Conservation (phyloP, 1,140 invertebrate genomes). For the Lamellibrachia luymesi region DNA sequence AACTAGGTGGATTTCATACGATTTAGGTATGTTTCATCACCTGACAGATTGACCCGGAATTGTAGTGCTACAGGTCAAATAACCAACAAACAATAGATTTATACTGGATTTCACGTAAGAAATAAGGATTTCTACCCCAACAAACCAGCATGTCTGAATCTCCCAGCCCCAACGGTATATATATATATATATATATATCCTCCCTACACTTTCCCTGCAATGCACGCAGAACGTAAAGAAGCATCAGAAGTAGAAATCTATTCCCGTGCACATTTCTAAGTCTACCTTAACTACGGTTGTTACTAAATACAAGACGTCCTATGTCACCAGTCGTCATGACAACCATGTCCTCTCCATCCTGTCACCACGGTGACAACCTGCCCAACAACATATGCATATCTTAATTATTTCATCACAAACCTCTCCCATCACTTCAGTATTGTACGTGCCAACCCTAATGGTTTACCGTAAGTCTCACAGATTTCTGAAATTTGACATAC, state of each 20-base stretch:
- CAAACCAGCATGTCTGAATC: neutral
- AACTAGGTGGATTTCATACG: neutral
- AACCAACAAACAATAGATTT: no score
- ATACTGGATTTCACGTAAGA: neutral
- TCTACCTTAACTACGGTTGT: neutral
- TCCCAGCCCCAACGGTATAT: neutral
- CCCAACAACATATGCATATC: neutral
- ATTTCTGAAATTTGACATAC: neutral
- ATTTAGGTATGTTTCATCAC: neutral
- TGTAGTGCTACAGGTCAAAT: neutral
- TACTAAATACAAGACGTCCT: neutral
- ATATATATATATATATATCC: neutral
- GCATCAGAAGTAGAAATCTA: neutral
- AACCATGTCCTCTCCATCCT: neutral
- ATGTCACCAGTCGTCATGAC: neutral
- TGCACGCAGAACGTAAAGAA: neutral
- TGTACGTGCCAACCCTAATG: neutral
- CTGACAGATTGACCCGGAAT: neutral
- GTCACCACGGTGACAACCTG: neutral
- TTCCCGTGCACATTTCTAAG: neutral
- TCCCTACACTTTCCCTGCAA: neutral
- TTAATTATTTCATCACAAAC: neutral
- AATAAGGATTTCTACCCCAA: neutral
- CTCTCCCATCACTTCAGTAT: neutral
- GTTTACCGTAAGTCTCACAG: neutral